Evolutionary conservation across 2,888 invertebrate genomes (phyloP), one percentile per base, ranked within the genome.

Genomic region (Odontomyia ornata): DNA sequence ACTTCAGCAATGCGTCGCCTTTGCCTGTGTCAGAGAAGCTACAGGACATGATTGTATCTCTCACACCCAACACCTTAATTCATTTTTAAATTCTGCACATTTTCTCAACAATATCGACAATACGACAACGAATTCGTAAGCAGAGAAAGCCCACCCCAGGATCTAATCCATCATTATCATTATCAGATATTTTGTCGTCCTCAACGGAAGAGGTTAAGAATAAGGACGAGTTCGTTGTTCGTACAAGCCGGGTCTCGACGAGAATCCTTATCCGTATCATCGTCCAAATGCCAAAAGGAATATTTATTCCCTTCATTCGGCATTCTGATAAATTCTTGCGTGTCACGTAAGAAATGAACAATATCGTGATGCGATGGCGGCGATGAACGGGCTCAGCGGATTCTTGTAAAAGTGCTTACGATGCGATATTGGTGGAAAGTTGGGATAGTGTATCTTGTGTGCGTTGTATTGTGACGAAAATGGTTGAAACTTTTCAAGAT

Each of bases 141-240:
- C n/a, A 23, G 69, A 15, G 52, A 18, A 43, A 65, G 30, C 69
- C 47, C 69, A 69, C 30, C 25, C 47, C 69, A 18, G 25, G 69
- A 69, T 46, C 73, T 73, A 73, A 73, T 73, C 73, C 73, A 73
- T 73, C 73, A 73, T 73, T 73, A 57, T 57, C 73, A 73, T 73
- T 73, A 73, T 73, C 57, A 73, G 73, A 57, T 36, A 73, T 60
- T 73, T 73, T 69, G 69, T 69, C 69, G 47, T 69, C 47, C 69
- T 69, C 69, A 47, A 47, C 69, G 69, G 69, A 69, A 69, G 69
- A 69, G 46, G 69, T 69, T 69, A 69, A 47, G 47, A 7, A 47
- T 36, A 47, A 60, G 60, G 60, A 25, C 13, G 65, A 36, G 65
- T 11, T 30, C 7, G 30, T 28, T 36, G 25, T 36, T 11, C 36